Percentiles rank a stretch among this genome's conserved stretches.
phyloP scores from a whole-genome alignment of 2,797 vertebrate genomes.

The Erethizon dorsatum region DNA sequence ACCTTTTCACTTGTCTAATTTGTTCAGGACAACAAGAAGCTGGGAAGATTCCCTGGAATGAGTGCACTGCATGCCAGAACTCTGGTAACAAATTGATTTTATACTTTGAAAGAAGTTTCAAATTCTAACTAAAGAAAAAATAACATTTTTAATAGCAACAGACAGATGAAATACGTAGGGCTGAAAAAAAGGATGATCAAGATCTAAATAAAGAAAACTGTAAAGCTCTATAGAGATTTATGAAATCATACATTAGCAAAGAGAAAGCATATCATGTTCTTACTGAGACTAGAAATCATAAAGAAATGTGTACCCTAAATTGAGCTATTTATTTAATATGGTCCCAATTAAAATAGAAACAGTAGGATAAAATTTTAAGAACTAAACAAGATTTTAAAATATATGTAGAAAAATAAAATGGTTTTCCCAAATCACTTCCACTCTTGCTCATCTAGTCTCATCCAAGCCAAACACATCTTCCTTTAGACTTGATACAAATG shows the following conservation, averaged over 20 bases:
- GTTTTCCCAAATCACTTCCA: not conserved
- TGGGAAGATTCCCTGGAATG: not conserved
- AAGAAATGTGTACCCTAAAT: not conserved
- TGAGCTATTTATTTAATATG: not conserved
- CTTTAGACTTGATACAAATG: not conserved
- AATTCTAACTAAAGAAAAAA: not conserved
- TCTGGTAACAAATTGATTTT: not conserved
- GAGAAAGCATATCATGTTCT: not conserved
- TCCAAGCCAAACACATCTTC: not conserved
- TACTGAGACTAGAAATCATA: not conserved
- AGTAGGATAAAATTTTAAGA: not conserved
- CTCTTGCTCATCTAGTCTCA: not conserved
- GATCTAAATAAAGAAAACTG: not conserved
- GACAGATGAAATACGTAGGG: not conserved
- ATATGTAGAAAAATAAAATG: not conserved
- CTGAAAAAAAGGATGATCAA: not conserved
- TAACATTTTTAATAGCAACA: not conserved
- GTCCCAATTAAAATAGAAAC: not conserved
- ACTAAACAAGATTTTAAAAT: conserved; percentile 13
- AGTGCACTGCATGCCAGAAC: not conserved
- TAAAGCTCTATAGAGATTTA: not conserved
- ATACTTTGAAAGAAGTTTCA: conserved; percentile 10
- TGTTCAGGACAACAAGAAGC: not conserved
- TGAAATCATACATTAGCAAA: conserved; percentile 3
- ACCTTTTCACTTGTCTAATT: not conserved